Evolutionary conservation across 2,888 invertebrate species (phyloP), one percentile per base, ranked within the genome.

Genomic region (Cantharis nigra): DNA sequence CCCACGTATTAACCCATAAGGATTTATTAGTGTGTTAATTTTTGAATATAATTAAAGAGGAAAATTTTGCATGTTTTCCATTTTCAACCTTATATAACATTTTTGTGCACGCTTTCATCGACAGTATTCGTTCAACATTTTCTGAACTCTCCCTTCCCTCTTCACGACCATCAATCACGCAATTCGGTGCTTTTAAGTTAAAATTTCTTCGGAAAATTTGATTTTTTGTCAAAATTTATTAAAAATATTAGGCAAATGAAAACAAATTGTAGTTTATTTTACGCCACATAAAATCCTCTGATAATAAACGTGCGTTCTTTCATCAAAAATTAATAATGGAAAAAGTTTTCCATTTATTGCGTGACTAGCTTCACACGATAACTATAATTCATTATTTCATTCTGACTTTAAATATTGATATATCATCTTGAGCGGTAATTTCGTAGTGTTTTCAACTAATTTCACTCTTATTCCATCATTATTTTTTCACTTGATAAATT

Each of bases 361-460:
- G 73, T 73, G 73, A 73, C 73, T 69, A 72, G 20, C 67, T 72
- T 72, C 23, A 63, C 73, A 69, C 69, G 73, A 73, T 69, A 73
- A 13, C 73, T 63, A 63, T 49, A 72, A 72, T 72, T 72, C 33
- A 65, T 72, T 72, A 65, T 33, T 65, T 72, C 72, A 20, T n/a
- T 33, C 65, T n/a, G 65, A 72, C 64, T 72, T 72, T 72, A 72
- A 72, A 72, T 28, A 72, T 72, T 72, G 65, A 72, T 72, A 72
- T 30, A 65, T 72, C 72, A 72, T 67, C 33, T 28, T 14, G 14
- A 65, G 26, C 16, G 30, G 14, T 20, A 16, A 70, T 70, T 49
- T 49, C 14, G 18, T 70, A 20, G 18, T 20, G 16, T 30, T 70
- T 49, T 13, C 16, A 13, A 10, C 23, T 23, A 67, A 23, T 67